Evolutionary conservation across 2,113 vertebrate genomes (phyloP), one percentile per base, ranked within the genome.

Genomic region (Suricata suricatta): DNA sequence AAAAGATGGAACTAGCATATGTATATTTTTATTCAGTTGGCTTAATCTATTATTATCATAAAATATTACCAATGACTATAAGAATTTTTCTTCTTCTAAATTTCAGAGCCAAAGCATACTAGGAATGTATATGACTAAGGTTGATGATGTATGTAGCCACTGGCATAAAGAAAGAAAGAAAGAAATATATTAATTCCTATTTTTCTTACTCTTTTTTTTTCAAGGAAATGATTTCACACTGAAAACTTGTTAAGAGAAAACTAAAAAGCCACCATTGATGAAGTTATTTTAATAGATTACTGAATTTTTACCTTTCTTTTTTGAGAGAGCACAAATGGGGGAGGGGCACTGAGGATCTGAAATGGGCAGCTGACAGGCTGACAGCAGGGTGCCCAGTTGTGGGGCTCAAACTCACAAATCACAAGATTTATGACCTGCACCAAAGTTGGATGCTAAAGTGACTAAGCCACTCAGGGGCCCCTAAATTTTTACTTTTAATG

Each of bases 221-320:
- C 41, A 66, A 96, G 47, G 68, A 96, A 97, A 80, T 90, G 72
- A 89, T 74, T 89, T 96, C 66, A 81, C 27, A 71, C 25, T 54
- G 41, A 93, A 85, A 86, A 93, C 57, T 50, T 92, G 31, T 93
- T 93, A 68, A 88, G 27, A 89, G n/a, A 54, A 80, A 96, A 87
- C 85, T 57, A 50, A 95, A 93, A 79, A 79, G 44, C 35, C 69
- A 71, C 71, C 0, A 60, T 2, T 16, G 41, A 77, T 54, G 52
- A 97, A 88, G 9, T 7, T 60, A 77, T 52, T 77, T 90, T 64
- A 94, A 29, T 38, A 80, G n/a, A 83, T 50, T 33, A 52, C 13
- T 90, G 10, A 54, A 3, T 85, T 79, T 91, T 96, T 74, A 74
- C 21, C 21, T 80, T 80, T 29, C 72, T 86, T 60, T 60, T 60